A percentile compares a stretch with the other conserved stretches of the same genome.
Evolutionary conservation across 1,140 invertebrate genomes (phyloP).

Genomic region (Bombus fervidus): DNA sequence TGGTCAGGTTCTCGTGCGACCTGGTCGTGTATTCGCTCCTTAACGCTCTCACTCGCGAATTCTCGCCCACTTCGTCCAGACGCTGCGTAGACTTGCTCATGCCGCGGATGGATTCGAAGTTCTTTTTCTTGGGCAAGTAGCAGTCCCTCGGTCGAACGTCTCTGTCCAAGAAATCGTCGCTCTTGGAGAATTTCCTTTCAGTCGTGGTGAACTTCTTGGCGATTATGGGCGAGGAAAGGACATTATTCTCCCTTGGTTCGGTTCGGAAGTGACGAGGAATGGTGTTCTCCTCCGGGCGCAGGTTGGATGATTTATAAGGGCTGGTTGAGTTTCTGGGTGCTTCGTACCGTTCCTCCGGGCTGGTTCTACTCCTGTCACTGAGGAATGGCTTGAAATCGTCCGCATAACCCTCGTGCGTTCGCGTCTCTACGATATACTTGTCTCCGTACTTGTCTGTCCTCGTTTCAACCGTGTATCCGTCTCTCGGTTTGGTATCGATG

Average conservation of each 20-base stretch:
- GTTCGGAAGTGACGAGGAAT: slow-evolving; percentile 37
- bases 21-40: slow-evolving; percentile 75
- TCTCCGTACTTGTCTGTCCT: slow-evolving; percentile 82
- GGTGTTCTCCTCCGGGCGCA: slow-evolving; percentile 44
- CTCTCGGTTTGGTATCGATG: slow-evolving; percentile 70
- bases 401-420: slow-evolving; percentile 74
- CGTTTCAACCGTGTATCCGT: slow-evolving; percentile 83
- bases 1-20: slow-evolving; percentile 78
- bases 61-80: slow-evolving; percentile 75
- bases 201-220: slow-evolving; percentile 68
- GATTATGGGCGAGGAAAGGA: slow-evolving; percentile 60
- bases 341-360: slow-evolving; percentile 70
- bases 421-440: slow-evolving; percentile 84
- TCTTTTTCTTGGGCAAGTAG: slow-evolving; percentile 74
- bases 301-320: slow-evolving; percentile 50
- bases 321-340: slow-evolving; percentile 38
- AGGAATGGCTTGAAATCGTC: slow-evolving; percentile 76
- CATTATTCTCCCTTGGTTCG: slow-evolving; percentile 50
- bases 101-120: slow-evolving; percentile 74
- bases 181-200: slow-evolving; percentile 76
- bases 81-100: slow-evolving; percentile 79
- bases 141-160: slow-evolving; percentile 50
- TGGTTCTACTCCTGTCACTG: slow-evolving; percentile 71
- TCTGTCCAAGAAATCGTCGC: slow-evolving; percentile 74
- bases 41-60: slow-evolving; percentile 67